A percentile compares a stretch with the other conserved stretches of the same genome.
Evolutionary conservation across 2,888 invertebrate genomes (phyloP).

Genomic region (Microchrysa polita): DNA sequence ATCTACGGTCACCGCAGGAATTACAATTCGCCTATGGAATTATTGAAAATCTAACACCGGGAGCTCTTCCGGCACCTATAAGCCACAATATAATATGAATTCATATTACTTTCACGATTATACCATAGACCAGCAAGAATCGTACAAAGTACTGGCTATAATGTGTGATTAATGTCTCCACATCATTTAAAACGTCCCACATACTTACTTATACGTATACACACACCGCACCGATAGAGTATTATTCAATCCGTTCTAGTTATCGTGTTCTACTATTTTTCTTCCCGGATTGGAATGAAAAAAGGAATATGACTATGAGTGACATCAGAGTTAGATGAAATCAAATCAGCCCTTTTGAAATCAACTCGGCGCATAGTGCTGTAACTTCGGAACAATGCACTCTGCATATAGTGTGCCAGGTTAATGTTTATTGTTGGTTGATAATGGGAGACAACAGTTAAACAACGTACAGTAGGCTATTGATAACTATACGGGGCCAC

Average conservation of each 20-base stretch:
- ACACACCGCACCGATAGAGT: not conserved
- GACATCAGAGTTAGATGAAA: slow-evolving; percentile 27
- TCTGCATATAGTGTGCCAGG: too few relatives aligned
- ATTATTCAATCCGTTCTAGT: slow-evolving; percentile 15
- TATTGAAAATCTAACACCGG: slow-evolving; percentile 27
- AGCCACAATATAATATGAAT: slow-evolving; percentile 1
- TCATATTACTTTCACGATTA: slow-evolving; percentile 18
- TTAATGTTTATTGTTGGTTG: slow-evolving; percentile 20
- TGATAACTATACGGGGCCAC: slow-evolving; percentile 24
- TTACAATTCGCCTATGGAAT: slow-evolving; percentile 8
- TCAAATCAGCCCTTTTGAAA: slow-evolving; percentile 33
- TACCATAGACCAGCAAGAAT: not conserved
- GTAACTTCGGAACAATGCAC: not conserved
- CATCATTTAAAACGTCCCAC: slow-evolving; percentile 21
- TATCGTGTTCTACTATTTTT: not conserved
- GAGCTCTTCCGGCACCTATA: slow-evolving; percentile 32
- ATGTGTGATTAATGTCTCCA: slow-evolving; percentile 30
- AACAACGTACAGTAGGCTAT: slow-evolving; percentile 4
- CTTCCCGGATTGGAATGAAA: not conserved
- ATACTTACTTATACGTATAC: too few relatives aligned
- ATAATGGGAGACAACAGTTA: slow-evolving; percentile 17
- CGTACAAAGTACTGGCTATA: not conserved
- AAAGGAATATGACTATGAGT: too few relatives aligned
- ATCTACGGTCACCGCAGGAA: slow-evolving; percentile 13
- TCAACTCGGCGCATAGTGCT: slow-evolving; percentile 15